Percentiles rank a stretch among this genome's conserved stretches.
Evolutionary conservation across 2,888 invertebrate species (phyloP).

Genomic region (Diogma glabrata): DNA sequence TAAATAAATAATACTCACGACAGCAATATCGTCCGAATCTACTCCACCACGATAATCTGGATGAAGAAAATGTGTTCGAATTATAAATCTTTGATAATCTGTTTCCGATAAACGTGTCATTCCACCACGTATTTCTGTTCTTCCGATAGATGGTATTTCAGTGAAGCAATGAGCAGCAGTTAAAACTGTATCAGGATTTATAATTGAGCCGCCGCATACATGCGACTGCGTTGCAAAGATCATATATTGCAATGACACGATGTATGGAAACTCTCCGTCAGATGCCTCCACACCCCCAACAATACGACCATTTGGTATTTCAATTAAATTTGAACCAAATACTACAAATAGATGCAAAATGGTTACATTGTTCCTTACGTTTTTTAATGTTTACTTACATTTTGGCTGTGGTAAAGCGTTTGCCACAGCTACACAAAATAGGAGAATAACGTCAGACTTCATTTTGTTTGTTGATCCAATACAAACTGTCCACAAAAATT

Average conservation of each 20-base stretch:
- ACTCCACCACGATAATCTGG: slow-evolving; percentile 29
- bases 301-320: slow-evolving; percentile 18
- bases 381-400: no score
- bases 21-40: slow-evolving; percentile 43
- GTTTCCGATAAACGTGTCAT: slow-evolving; percentile 28
- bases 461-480: no score
- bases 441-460: slow-evolving; percentile 25
- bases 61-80: slow-evolving; percentile 30
- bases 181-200: slow-evolving; percentile 31
- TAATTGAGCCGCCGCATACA: slow-evolving; percentile 38
- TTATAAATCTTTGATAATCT: slow-evolving; percentile 17
- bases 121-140: slow-evolving; percentile 29
- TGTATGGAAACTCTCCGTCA: slow-evolving; percentile 36
- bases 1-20: slow-evolving; percentile 29
- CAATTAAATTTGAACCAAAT: no score
- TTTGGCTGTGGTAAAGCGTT: slow-evolving; percentile 22
- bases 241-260: slow-evolving; percentile 32
- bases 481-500: no score
- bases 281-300: slow-evolving; percentile 33
- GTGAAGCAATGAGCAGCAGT: slow-evolving; percentile 36
- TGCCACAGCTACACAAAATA: slow-evolving; percentile 23
- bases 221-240: slow-evolving; percentile 27
- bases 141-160: slow-evolving; percentile 27
- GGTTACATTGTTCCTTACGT: no score
- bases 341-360: no score